Base-by-base conservation (phyloP, 2,113 vertebrate genomes). In the Ciconia stormi region DNA sequence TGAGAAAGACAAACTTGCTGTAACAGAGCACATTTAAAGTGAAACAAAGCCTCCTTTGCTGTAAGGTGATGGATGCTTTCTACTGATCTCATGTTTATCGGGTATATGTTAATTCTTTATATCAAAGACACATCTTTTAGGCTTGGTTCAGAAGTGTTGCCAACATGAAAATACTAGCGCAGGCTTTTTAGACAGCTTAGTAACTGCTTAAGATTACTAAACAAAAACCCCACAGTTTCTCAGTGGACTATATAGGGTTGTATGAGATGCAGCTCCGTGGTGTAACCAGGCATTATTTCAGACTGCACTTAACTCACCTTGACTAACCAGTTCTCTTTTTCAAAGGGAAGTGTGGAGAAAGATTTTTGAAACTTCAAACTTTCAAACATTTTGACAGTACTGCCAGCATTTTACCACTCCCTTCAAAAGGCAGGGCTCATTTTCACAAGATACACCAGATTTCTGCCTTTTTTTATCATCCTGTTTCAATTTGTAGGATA, bases 1-100 rank as follows among this genome's bases (percentile, higher is more conserved):
- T 95, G 89, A 93, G 58, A 95, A 96, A 95, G 49, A 77, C 34
- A 95, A 94, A 87, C 42, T 97, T 93, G 13, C 59, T 84, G 10
- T 77, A 89, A 90, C 26, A 56, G 13, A 82, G 32, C 27, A 89
- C 20, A 71, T 81, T 90, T 95, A 65, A 91, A 91, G 42, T 32
- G 23, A 93, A 92, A 79, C 71, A 84, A 91, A 90, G 34, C 42
- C 46, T 92, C 44, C 73, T 87, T 95, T 94, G 74, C 78, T 82
- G 53, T 52, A 74, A 69, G 40, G 46, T 87, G 76, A 73, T 92
- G 69, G 40, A 82, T 85, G 47, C 23, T 87, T 90, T 90, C 89
- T 86, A 73, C 23, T 74, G 87, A 81, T 93, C 55, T 77, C 20
- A 59, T 20, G 22, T 55, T 93, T 95, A 53, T 36, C 95, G 23